Percentiles rank a stretch among this genome's conserved stretches.
Evolutionary conservation across 2,113 vertebrate species (phyloP).

Genomic region (Pandion haliaetus): DNA sequence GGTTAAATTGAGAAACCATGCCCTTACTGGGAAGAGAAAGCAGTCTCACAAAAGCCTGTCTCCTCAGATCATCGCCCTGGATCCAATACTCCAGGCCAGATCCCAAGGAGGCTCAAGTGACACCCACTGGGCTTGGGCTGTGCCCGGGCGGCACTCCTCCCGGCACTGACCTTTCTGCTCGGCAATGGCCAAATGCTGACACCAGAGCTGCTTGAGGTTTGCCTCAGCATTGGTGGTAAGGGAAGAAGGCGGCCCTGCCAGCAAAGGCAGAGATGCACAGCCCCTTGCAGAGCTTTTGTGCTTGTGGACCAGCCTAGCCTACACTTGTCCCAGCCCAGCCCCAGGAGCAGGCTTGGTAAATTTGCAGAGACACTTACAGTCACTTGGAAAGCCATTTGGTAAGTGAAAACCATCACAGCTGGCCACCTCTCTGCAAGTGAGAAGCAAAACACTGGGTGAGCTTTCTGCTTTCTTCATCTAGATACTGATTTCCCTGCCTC

Average conservation of each 20-base stretch:
- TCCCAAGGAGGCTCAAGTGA: background rate
- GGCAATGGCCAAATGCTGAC: background rate
- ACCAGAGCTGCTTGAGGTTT: background rate
- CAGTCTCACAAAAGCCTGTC: background rate
- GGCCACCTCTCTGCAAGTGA: background rate
- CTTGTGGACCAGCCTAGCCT: background rate
- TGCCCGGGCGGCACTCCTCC: background rate
- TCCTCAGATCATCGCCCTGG: background rate
- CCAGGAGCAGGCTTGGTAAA: background rate
- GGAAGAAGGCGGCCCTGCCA: background rate
- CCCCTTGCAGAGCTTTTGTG: background rate
- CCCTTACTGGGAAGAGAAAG: background rate
- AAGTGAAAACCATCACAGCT: background rate
- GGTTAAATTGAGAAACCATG: background rate
- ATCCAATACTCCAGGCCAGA: background rate
- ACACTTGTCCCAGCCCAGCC: background rate
- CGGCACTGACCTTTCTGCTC: background rate
- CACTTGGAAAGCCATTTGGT: background rate
- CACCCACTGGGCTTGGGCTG: background rate
- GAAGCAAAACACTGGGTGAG: background rate
- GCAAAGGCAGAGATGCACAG: background rate
- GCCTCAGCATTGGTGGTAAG: fast-evolving
- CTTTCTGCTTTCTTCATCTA: conserved; percentile 6
- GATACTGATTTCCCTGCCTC: conserved; percentile 69
- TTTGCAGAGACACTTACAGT: background rate